phyloP scores from a whole-genome alignment of 2,888 invertebrate genomes.

The Andricus curvator region DNA sequence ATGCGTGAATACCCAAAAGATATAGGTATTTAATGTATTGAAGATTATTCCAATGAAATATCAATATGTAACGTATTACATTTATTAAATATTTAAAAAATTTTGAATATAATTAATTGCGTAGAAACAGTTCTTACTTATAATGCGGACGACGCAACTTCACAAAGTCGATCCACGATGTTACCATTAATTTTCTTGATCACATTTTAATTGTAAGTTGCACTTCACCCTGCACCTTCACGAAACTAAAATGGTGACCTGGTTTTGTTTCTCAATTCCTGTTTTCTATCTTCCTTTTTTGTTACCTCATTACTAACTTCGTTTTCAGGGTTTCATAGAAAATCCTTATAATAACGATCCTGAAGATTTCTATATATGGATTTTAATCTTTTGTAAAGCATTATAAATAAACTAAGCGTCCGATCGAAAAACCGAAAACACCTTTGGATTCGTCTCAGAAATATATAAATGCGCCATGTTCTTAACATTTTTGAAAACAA shows the following conservation, averaged over 20 bases:
- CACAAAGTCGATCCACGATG: slow-evolving; percentile 17
- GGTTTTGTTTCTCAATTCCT: not conserved
- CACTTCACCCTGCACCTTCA: not conserved
- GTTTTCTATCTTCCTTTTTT: not conserved
- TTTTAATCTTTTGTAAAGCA: too few relatives aligned
- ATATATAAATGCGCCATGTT: too few relatives aligned
- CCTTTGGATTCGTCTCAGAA: too few relatives aligned
- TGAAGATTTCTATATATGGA: too few relatives aligned
- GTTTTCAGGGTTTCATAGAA: not conserved
- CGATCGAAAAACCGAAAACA: too few relatives aligned
- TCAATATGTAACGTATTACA: too few relatives aligned
- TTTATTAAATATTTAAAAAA: not conserved
- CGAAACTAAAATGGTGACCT: not conserved
- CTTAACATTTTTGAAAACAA: too few relatives aligned
- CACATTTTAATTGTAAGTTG: slow-evolving; percentile 23
- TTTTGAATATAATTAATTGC: not conserved
- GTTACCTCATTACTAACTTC: not conserved
- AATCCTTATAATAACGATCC: too few relatives aligned
- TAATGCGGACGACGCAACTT: slow-evolving; percentile 4
- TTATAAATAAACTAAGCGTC: too few relatives aligned
- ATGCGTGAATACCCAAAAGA: too few relatives aligned
- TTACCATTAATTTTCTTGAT: slow-evolving; percentile 28
- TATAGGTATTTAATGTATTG: too few relatives aligned
- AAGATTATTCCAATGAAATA: too few relatives aligned
- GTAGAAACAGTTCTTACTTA: not conserved